Percentiles rank a stretch among this genome's conserved stretches.
Conservation (phyloP, 2,888 invertebrate genomes). For the Plebejus argus region DNA sequence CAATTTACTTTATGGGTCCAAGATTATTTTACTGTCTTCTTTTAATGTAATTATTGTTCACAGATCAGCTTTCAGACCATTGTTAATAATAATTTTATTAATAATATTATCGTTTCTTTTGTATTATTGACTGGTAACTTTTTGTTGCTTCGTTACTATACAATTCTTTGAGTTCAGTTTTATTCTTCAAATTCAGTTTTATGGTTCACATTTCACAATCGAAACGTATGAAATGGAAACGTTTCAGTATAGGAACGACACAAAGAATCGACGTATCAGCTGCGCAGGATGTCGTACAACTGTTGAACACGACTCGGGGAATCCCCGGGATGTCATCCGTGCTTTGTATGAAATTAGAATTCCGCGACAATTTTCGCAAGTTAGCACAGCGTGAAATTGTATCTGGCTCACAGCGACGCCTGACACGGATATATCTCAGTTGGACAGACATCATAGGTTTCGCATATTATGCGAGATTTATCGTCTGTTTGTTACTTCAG, state of each 20-base stretch:
- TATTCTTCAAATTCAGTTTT: neutral
- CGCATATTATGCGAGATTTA: constrained; percentile 52
- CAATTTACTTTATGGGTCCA: neutral
- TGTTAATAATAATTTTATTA: neutral
- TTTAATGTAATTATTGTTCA: neutral
- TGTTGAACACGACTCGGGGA: constrained; percentile 49
- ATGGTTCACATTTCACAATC: neutral
- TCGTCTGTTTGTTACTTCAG: neutral
- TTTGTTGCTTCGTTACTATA: too few species aligned
- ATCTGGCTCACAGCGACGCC: constrained; percentile 69
- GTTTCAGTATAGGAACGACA: neutral
- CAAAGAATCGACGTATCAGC: constrained; percentile 7
- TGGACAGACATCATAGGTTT: constrained; percentile 71
- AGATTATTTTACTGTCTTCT: neutral
- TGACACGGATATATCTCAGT: constrained; percentile 68
- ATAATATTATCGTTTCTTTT: neutral
- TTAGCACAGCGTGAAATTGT: constrained; percentile 78
- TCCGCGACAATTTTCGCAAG: constrained; percentile 71
- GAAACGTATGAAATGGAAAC: neutral
- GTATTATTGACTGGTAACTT: too few species aligned
- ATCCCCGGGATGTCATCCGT: constrained; percentile 44
- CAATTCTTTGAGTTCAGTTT: too few species aligned
- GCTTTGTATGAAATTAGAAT: constrained; percentile 72
- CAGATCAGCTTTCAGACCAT: neutral
- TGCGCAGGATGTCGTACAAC: constrained; percentile 43